Percentiles rank a stretch among this genome's conserved stretches.
These are phyloP conservation scores for Syritta pipiens DNA, from an alignment of 2,888 invertebrate species.

Conservation along the genomic window DNA sequence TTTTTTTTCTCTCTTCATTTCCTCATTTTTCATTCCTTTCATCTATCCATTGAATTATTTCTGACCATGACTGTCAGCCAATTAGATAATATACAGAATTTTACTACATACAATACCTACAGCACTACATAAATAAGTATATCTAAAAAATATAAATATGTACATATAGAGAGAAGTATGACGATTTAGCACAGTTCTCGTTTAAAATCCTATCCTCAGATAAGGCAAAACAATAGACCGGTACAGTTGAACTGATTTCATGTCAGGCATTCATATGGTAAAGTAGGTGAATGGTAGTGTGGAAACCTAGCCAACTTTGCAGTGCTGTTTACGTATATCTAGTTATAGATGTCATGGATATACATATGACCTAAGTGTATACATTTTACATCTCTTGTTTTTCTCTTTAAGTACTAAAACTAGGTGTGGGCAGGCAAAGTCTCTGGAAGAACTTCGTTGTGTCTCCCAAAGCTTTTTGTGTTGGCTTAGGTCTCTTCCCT, in stretches of 20 bases:
- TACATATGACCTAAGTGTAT: neutral
- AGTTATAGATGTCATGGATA: neutral
- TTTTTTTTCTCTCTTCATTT: conserved; percentile 45
- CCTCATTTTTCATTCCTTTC: conserved; percentile 62
- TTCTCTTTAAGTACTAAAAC: conserved; percentile 31
- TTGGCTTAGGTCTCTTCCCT: too few relatives aligned
- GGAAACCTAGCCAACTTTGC: conserved; percentile 42
- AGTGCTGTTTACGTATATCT: neutral
- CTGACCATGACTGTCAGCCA: conserved; percentile 68
- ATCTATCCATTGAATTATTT: conserved; percentile 66
- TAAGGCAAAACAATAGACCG: conserved; percentile 58
- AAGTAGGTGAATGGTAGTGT: conserved; percentile 50
- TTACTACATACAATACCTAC: conserved; percentile 25
- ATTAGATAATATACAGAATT: conserved; percentile 64
- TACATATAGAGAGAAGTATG: neutral
- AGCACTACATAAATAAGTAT: neutral
- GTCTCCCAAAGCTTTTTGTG: conserved; percentile 27
- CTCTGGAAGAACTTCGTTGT: too few relatives aligned
- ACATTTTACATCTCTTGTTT: conserved; percentile 6
- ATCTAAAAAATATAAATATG: conserved; percentile 26
- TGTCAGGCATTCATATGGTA: conserved; percentile 49
- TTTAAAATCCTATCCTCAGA: conserved; percentile 53
- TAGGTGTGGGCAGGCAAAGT: conserved; percentile 29
- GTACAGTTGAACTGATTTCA: conserved; percentile 56
- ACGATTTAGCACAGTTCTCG: conserved; percentile 33